Evolutionary conservation across 2,113 vertebrate species (phyloP), one percentile per base, ranked within the genome.

Genomic region (Corynorhinus townsendii): DNA sequence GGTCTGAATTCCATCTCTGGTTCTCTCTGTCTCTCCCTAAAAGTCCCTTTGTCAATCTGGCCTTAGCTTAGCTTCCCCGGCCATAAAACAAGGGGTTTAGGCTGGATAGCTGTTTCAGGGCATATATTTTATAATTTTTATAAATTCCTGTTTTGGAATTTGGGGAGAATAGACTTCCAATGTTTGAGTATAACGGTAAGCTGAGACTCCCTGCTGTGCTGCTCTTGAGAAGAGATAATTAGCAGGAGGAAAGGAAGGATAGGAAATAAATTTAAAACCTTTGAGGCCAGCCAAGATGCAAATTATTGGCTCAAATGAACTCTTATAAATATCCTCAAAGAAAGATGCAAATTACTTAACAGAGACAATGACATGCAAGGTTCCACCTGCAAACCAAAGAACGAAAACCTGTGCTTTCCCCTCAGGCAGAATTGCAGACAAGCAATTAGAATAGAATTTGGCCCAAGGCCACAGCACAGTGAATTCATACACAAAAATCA

Each of bases 321-420:
- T 68, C 33, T n/a, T 68, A n/a, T 3, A n/a, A n/a, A 68, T n/a
- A 33, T n/a, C 33, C 33, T n/a, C 33, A 68, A 68, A 68, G 30
- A 68, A 90, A 88, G 68, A 93, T 81, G 81, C 76, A 94, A 96
- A 92, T 96, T 73, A 94, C 82, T 92, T 85, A 94, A 95, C 30
- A 85, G 80, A 97, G 47, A 85, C 45, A 88, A 72, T 91, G 89
- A 30, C 47, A 82, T 66, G 17, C 17, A 56, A 89, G n/a, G 17
- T 91, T 86, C 54, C 22, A 62, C 33, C 16, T 83, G 33, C 72
- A 92, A 93, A 90, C 68, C 76, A 93, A 49, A 90, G 40, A 90
- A 85, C 56, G 28, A 45, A 86, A 92, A 66, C 59, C 47, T 93
- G 49, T 45, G 30, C 10, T 64, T 94, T 91, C 5, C 45, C 75